Base-by-base conservation (phyloP, 1,140 invertebrate genomes). In the Drosophila kanapiae region DNA sequence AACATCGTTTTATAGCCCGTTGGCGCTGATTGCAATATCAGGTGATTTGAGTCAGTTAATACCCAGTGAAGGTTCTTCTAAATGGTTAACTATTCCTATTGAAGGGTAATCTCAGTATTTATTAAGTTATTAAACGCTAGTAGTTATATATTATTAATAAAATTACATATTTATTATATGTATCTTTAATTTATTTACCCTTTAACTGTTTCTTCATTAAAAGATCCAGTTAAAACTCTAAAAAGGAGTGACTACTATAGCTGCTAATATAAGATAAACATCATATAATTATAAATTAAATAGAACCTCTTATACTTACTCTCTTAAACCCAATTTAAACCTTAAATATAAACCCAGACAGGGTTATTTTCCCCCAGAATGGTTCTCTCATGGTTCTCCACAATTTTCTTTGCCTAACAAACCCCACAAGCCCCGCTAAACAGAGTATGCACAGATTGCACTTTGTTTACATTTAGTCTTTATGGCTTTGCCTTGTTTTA, bases 401-500 rank as follows among this genome's bases (percentile, higher is more conserved):
- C 5, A 9, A 1, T 27, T 33, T 67, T 16, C 35, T 18, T 5
- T 18, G 43, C 23, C 35, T 23, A 23, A 33, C 49, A 72, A 14
- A 9, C 65, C n/a, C 16, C 13, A 4, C 13, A 0, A 7, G 2
- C 33, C 13, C 43, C 38, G 51, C 37, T 14, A 3, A 23, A 14
- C 35, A 56, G 35, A 74, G 59, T 61, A 63, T 48, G 31, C 18
- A 37, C 51, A 77, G 56, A 77, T 53, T 88, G 76, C 80, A 83
- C 63, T 87, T 74, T 82, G 80, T 88, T 78, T 75, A 63, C 71
- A 58, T 71, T 69, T 84, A 71, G 81, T 76, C 75, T 87, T 87
- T 84, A 80, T 88, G 78, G 78, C 72, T 74, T 83, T 88, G 59
- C 48, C 80, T 83, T 83, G 76, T 87, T 82, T 54, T 78, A 45